Percentiles rank a stretch among this genome's conserved stretches.
Evolutionary conservation across 2,113 vertebrate genomes (phyloP).

Genomic region (Paradisaea rubra): DNA sequence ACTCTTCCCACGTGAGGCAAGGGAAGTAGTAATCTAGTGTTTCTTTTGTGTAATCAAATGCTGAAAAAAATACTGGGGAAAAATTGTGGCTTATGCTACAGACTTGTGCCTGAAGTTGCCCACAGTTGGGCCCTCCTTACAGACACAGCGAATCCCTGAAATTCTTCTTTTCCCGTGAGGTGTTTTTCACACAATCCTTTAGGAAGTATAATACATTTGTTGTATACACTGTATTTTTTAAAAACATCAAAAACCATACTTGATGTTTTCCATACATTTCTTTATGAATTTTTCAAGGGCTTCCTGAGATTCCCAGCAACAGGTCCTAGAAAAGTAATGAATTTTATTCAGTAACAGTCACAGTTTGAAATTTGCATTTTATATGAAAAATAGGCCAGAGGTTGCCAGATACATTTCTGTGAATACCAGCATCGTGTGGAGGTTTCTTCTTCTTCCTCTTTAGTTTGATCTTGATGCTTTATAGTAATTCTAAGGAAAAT

Average conservation of each 20-base stretch:
- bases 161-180: neutral
- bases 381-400: neutral
- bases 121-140: rapidly evolving
- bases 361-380: neutral
- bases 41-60: neutral
- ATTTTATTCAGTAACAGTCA: neutral
- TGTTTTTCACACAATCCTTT: neutral
- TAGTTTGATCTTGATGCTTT: neutral
- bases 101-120: neutral
- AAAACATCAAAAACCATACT: neutral
- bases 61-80: neutral
- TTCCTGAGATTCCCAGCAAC: neutral
- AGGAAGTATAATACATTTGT: neutral
- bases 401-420: neutral
- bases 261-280: neutral
- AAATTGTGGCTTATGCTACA: neutral
- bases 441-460: neutral
- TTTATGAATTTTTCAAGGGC: neutral
- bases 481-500: neutral
- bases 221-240: rapidly evolving
- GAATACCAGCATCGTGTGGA: neutral
- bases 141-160: neutral
- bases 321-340: neutral
- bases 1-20: neutral
- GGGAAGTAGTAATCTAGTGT: neutral